Evolutionary conservation across 1,140 invertebrate genomes (phyloP).

Genomic region (Euwallacea fornicatus): DNA sequence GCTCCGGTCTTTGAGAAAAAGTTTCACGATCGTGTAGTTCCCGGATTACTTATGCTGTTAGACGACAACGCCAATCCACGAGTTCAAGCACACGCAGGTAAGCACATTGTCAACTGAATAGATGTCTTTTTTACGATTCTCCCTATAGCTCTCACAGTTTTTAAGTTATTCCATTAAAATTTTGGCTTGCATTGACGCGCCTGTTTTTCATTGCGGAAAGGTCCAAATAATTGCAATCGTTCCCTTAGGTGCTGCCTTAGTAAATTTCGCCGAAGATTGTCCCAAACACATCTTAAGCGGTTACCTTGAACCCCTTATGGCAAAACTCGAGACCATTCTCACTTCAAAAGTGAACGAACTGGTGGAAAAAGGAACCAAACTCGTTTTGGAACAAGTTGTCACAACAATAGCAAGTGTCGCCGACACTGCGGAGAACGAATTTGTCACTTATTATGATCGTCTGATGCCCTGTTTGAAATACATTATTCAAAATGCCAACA

Average conservation of each 20-base stretch:
- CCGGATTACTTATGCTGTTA: constrained; percentile 85
- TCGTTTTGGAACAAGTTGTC: constrained; percentile 96
- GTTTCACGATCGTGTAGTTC: constrained; percentile 93
- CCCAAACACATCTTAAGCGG: constrained; percentile 90
- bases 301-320: constrained; percentile 90
- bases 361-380: constrained; percentile 89
- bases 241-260: constrained; percentile 76
- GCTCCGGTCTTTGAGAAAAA: constrained; percentile 96
- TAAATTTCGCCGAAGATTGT: constrained; percentile 99
- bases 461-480: constrained; percentile 97
- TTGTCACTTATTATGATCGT: constrained; percentile 79
- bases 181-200: no score
- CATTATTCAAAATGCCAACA: constrained; percentile 93
- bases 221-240: no score
- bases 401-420: constrained; percentile 98
- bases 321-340: constrained; percentile 87
- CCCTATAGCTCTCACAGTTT: no score
- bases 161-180: no score
- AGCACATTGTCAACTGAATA: not conserved
- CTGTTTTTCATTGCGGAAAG: no score
- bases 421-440: constrained; percentile 97
- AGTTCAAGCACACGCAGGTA: constrained; percentile 87
- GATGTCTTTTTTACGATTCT: not conserved
- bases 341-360: constrained; percentile 93
- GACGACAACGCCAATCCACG: constrained; percentile 90